These are phyloP conservation scores for Scortum barcoo DNA, from an alignment of 2,113 vertebrate genomes.

Conservation along the genomic window DNA sequence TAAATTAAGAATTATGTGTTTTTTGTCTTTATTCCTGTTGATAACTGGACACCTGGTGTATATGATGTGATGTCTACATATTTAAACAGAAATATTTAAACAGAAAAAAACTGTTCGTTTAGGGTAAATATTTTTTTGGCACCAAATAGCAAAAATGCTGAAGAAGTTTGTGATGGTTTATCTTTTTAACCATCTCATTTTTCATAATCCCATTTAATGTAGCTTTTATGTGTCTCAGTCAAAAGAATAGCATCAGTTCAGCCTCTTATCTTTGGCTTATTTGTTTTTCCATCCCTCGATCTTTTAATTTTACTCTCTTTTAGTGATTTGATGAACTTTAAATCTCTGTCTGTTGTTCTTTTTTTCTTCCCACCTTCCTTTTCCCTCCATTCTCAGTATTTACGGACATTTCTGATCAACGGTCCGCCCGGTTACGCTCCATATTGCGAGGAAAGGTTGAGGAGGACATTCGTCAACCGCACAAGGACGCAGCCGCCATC, in stretches of 20 bases:
- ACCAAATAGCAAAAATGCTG: too few species aligned
- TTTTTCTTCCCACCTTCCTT: too few species aligned
- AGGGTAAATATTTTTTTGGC: too few species aligned
- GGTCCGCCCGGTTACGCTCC: conserved; percentile 95
- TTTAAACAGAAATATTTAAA: too few species aligned
- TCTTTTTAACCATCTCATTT: too few species aligned
- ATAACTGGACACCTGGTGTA: too few species aligned
- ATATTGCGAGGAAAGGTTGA: conserved; percentile 95
- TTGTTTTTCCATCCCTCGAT: neutral
- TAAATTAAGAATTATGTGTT: too few species aligned
- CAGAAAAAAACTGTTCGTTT: too few species aligned
- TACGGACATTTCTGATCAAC: conserved; percentile 93
- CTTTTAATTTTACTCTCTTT: neutral
- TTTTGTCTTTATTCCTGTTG: too few species aligned
- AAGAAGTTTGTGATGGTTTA: too few species aligned
- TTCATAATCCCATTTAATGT: neutral
- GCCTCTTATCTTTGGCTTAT: neutral
- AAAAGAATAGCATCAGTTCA: neutral
- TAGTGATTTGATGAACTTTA: neutral
- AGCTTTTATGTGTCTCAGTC: neutral
- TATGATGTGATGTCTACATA: too few species aligned
- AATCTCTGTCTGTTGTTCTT: neutral
- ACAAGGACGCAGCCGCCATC: conserved; percentile 96
- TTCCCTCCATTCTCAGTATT: conserved; percentile 84
- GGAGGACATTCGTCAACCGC: conserved; percentile 93